These are phyloP conservation scores for Gallinago nigripennis DNA, from an alignment of 2,797 vertebrate species.

Conservation along the genomic window DNA sequence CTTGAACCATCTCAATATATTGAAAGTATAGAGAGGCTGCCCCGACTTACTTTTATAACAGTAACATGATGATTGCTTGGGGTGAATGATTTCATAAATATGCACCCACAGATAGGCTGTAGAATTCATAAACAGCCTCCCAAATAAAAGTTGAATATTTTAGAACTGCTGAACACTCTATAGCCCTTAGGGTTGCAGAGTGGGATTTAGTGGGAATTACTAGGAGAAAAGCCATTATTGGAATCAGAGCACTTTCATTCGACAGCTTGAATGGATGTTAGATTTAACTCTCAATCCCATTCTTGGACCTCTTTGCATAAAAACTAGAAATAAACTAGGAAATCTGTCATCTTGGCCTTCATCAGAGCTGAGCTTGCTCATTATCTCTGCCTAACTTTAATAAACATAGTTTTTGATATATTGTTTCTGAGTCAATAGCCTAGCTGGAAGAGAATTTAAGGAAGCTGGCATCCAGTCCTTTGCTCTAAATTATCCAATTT, in stretches of 20 bases:
- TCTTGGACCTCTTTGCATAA: not conserved
- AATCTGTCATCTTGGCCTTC: not conserved
- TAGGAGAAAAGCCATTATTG: not conserved
- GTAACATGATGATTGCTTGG: not conserved
- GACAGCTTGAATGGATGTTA: not conserved
- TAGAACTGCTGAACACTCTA: not conserved
- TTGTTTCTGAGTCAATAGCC: not conserved
- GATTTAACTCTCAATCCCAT: not conserved
- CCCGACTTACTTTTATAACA: not conserved
- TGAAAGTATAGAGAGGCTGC: not conserved
- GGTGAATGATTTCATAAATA: not conserved
- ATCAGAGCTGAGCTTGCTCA: not conserved
- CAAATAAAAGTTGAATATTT: not conserved
- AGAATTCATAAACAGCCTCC: not conserved
- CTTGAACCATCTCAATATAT: not conserved
- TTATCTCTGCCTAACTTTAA: not conserved
- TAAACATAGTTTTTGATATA: not conserved
- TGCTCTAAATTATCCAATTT: not conserved
- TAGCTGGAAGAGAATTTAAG: not conserved
- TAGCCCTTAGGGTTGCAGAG: not conserved
- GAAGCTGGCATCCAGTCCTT: not conserved
- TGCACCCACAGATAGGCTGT: not conserved
- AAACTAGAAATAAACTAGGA: not conserved
- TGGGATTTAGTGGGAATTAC: not conserved
- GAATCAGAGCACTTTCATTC: not conserved